phyloP scores from a whole-genome alignment of 2,113 vertebrate genomes.

The Oreochromis aureus region DNA sequence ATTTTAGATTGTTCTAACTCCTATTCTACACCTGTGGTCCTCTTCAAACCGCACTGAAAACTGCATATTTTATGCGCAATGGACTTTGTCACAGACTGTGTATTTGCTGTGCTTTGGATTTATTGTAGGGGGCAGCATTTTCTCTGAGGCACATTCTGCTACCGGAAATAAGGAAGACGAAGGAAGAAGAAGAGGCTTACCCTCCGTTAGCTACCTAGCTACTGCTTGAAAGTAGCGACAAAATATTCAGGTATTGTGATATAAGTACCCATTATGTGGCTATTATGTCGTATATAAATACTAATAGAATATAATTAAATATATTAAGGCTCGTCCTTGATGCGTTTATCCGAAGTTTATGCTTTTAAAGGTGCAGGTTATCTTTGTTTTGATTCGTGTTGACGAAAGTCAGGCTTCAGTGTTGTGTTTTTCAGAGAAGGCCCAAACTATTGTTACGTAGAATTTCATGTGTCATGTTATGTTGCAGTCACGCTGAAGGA shows the following conservation, averaged over 20 bases:
- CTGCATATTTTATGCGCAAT: neutral
- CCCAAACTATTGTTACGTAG: neutral
- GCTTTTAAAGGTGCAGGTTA: neutral
- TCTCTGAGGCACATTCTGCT: too few species aligned
- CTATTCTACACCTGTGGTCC: neutral
- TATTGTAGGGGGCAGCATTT: slow-evolving; percentile 2
- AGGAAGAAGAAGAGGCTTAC: neutral
- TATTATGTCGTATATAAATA: neutral
- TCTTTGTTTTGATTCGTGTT: slow-evolving; percentile 46
- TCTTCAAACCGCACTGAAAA: neutral
- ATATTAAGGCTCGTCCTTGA: fast-evolving
- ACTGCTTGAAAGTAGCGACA: slow-evolving; percentile 46
- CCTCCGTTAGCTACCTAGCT: slow-evolving; percentile 47
- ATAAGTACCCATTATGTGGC: neutral
- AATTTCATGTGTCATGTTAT: neutral
- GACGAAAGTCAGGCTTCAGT: slow-evolving; percentile 38
- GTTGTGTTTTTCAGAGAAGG: slow-evolving; percentile 54
- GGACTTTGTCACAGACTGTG: neutral
- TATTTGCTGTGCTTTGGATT: neutral
- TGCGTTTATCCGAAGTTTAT: neutral
- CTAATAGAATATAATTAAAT: neutral
- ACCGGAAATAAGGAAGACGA: neutral
- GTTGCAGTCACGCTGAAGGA: neutral
- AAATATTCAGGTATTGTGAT: slow-evolving; percentile 45
- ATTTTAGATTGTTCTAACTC: neutral